Conservation (phyloP, 2,113 vertebrate species). For the Pygoscelis adeliae region DNA sequence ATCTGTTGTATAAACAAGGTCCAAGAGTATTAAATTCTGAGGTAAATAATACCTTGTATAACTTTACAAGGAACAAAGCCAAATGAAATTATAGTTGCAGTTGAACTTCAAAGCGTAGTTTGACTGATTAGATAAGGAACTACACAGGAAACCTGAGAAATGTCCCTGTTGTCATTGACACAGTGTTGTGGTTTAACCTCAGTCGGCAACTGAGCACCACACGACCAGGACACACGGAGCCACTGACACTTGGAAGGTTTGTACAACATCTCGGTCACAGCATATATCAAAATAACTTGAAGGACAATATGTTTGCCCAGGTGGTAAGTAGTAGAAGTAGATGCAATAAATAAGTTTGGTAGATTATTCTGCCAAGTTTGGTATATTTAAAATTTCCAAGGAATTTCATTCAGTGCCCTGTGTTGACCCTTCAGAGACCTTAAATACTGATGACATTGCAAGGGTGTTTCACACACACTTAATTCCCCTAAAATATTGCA, state of each 20-base stretch:
- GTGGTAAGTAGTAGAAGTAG: neutral
- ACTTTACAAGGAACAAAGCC: neutral
- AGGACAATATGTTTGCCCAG: neutral
- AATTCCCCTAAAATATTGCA: neutral
- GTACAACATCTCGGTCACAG: neutral
- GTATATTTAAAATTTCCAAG: neutral
- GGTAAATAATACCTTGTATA: neutral
- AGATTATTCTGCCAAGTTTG: neutral
- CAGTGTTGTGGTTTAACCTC: neutral
- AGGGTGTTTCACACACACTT: neutral
- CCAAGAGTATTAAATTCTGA: neutral
- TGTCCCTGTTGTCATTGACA: neutral
- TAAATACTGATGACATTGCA: neutral
- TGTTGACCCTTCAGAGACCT: neutral
- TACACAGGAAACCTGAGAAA: neutral
- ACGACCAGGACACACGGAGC: neutral
- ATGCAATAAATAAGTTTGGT: accelerated
- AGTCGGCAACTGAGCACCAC: too few species aligned
- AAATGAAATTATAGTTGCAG: neutral
- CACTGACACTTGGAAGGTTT: neutral
- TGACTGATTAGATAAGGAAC: slow-evolving; percentile 17
- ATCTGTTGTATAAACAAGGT: neutral
- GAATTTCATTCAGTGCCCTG: neutral
- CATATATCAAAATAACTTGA: neutral
- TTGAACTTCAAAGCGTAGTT: neutral